Percentiles rank a stretch among this genome's conserved stretches.
These are phyloP conservation scores for Periophthalmus modestus DNA, from an alignment of 2,113 vertebrate genomes.

Conservation along the genomic window DNA sequence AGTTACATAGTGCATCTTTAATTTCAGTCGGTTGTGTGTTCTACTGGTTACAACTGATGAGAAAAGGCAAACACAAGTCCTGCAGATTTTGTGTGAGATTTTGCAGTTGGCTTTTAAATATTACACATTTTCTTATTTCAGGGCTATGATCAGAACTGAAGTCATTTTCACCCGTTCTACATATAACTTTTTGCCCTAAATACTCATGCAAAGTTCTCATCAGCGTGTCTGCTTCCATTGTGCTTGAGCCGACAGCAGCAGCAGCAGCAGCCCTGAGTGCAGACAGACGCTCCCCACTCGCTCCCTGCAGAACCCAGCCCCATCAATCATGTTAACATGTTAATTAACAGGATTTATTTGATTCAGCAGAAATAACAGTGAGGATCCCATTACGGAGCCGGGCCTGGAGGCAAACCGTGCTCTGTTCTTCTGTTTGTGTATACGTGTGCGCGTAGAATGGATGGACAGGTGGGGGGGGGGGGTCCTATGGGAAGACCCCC, in stretches of 20 bases:
- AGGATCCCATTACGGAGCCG: conserved; percentile 89
- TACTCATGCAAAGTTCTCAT: neutral
- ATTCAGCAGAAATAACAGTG: conserved; percentile 84
- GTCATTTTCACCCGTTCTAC: neutral
- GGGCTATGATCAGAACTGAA: too few relatives aligned
- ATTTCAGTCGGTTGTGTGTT: too few relatives aligned
- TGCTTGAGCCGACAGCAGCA: conserved; percentile 36
- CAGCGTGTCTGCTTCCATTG: conserved; percentile 30
- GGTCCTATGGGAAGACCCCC: conserved; percentile 75
- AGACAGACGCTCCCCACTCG: conserved; percentile 74
- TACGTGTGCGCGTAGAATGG: conserved; percentile 31
- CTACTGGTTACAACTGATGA: too few relatives aligned
- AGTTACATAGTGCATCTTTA: too few relatives aligned
- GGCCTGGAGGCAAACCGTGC: conserved; percentile 73
- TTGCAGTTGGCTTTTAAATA: too few relatives aligned
- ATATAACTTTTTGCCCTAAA: neutral
- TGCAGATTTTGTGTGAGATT: too few relatives aligned
- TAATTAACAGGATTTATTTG: conserved; percentile 93
- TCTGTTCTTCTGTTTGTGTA: conserved; percentile 30
- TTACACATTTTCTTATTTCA: too few relatives aligned
- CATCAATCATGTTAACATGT: conserved; percentile 97
- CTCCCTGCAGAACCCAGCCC: conserved; percentile 85
- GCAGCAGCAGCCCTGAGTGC: conserved; percentile 56
- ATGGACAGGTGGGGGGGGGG: conserved; percentile 47
- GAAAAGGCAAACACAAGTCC: too few relatives aligned